A percentile compares a stretch with the other conserved stretches of the same genome.
Conservation (phyloP, 2,113 vertebrate genomes). For the Ardeotis arabs region DNA sequence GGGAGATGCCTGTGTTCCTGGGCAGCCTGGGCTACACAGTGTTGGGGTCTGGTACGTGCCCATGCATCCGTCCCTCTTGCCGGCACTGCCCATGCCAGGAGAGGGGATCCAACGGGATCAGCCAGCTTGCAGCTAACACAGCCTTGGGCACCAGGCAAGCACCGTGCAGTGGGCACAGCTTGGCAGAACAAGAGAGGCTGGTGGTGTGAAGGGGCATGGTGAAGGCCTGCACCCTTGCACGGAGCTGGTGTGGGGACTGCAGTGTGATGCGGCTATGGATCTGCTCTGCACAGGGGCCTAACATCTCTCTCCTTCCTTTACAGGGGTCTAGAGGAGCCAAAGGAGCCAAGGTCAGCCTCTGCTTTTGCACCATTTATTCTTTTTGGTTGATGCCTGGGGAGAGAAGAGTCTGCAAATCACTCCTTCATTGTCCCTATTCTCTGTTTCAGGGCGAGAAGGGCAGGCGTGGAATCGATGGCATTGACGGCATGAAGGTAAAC, state of each 20-base stretch:
- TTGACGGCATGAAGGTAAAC: slow-evolving; percentile 90
- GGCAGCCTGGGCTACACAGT: rapidly evolving
- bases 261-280: rapidly evolving
- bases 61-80: rapidly evolving
- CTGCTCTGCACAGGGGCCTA: background rate
- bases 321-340: slow-evolving; percentile 93
- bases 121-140: background rate
- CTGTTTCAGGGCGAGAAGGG: slow-evolving; percentile 91
- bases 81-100: background rate
- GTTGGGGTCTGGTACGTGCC: background rate
- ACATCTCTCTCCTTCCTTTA: slow-evolving; percentile 14
- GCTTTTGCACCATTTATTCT: background rate
- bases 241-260: rapidly evolving
- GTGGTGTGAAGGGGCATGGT: background rate
- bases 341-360: slow-evolving; percentile 89
- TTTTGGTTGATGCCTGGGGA: background rate
- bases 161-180: background rate
- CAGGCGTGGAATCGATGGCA: slow-evolving; percentile 84
- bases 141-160: background rate
- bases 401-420: background rate
- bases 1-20: background rate
- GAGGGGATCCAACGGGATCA: rapidly evolving
- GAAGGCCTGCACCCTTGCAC: background rate
- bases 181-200: rapidly evolving
- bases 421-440: background rate